Evolutionary conservation across 2,113 vertebrate genomes (phyloP).

Genomic region (Hipposideros armiger): DNA sequence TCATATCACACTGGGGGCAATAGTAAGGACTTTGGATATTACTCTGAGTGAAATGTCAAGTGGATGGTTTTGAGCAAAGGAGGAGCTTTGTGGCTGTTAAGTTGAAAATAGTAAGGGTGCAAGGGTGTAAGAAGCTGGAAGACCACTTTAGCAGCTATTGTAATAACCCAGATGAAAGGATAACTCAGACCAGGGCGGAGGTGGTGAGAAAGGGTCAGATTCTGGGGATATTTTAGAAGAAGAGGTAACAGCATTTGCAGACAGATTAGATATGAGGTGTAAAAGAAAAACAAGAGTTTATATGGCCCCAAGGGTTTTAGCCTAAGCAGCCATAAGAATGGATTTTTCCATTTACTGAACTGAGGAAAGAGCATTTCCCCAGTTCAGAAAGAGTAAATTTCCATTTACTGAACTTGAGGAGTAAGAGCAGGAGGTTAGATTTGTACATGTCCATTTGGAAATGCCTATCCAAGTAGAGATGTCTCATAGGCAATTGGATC

Average conservation of each 20-base stretch:
- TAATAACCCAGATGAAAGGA: background rate
- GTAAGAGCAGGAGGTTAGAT: background rate
- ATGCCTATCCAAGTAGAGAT: background rate
- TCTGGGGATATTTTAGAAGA: constrained; percentile 28
- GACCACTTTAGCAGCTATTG: background rate
- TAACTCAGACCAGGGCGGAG: background rate
- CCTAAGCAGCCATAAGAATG: background rate
- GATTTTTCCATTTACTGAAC: background rate
- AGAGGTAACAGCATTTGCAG: constrained; percentile 19
- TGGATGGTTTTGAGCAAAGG: background rate
- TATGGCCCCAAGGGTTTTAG: background rate
- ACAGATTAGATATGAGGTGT: background rate
- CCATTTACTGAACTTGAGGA: background rate
- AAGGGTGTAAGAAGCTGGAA: background rate
- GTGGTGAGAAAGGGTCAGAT: background rate
- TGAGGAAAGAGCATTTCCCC: background rate
- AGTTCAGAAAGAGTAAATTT: background rate
- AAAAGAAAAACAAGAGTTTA: background rate
- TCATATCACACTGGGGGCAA: background rate
- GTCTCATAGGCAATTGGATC: background rate
- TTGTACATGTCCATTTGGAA: background rate
- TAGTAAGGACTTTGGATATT: background rate
- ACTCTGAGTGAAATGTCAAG: background rate
- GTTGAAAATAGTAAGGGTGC: background rate
- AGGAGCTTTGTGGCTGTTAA: background rate